phyloP scores from a whole-genome alignment of 2,797 vertebrate genomes.

The Zenarchopterus dispar region DNA sequence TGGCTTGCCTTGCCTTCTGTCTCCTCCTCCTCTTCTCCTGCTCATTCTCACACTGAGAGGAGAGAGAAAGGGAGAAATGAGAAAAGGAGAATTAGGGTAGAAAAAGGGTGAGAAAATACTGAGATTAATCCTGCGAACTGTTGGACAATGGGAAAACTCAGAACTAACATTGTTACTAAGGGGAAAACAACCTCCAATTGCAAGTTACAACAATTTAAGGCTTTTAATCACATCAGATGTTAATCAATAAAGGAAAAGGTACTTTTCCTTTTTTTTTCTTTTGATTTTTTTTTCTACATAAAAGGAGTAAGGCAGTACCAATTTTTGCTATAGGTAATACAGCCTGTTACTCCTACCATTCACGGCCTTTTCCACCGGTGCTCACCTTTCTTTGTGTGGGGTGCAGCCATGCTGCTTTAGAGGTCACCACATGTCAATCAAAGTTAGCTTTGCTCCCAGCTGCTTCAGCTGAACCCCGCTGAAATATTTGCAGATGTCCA shows the following conservation, averaged over 20 bases:
- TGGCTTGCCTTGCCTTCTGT: conserved; percentile 33
- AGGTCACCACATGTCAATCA: too few species aligned
- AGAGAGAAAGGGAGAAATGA: conserved; percentile 26
- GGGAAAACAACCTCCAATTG: too few species aligned
- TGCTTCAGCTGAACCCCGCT: too few species aligned
- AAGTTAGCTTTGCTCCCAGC: too few species aligned
- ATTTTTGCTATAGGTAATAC: too few species aligned
- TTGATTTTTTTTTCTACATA: not conserved
- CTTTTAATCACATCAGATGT: conserved; percentile 12
- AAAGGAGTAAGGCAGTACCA: not conserved
- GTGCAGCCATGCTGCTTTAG: too few species aligned
- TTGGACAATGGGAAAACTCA: not conserved
- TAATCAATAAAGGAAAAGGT: not conserved
- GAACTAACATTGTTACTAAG: not conserved
- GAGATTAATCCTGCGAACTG: conserved; percentile 28
- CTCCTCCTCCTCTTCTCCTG: conserved; percentile 41
- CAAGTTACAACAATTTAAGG: not conserved
- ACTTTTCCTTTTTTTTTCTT: not conserved
- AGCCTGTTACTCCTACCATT: too few species aligned
- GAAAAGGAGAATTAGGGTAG: conserved; percentile 30
- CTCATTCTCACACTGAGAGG: conserved; percentile 33
- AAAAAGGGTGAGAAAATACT: conserved; percentile 5
- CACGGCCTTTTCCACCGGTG: too few species aligned
- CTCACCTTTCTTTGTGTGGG: too few species aligned
- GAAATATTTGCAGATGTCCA: too few species aligned